These are phyloP conservation scores for Diphyllodes magnificus DNA, from an alignment of 2,113 vertebrate species.

Conservation along the genomic window DNA sequence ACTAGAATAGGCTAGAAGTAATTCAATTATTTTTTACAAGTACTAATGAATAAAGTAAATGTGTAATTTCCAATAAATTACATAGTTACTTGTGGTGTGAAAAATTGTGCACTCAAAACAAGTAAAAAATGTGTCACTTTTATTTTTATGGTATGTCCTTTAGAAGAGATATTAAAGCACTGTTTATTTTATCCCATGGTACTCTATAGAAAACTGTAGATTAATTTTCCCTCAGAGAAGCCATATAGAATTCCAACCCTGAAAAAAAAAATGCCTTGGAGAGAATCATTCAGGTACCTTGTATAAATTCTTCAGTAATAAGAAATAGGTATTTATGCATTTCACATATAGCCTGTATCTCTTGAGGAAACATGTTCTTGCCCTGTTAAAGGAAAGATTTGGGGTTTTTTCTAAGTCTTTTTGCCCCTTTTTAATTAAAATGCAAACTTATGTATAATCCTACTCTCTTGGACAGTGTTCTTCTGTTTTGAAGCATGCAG, in stretches of 20 bases:
- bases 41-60: slow-evolving; percentile 56
- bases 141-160: slow-evolving; percentile 17
- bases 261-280: slow-evolving; percentile 29
- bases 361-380: not conserved
- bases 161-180: slow-evolving; percentile 24
- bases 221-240: slow-evolving; percentile 25
- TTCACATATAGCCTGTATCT: not conserved
- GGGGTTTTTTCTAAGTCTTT: not conserved
- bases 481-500: not conserved
- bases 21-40: slow-evolving; percentile 51
- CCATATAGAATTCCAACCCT: not conserved
- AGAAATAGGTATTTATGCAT: not conserved
- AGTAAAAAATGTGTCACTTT: slow-evolving; percentile 48
- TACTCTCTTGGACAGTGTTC: not conserved
- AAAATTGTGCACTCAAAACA: slow-evolving; percentile 12
- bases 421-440: not conserved
- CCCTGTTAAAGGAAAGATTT: not conserved
- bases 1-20: slow-evolving; percentile 43
- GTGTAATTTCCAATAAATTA: slow-evolving; percentile 55
- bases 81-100: slow-evolving; percentile 26
- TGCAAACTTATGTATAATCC: not conserved
- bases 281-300: slow-evolving; percentile 5
- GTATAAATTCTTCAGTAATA: slow-evolving; percentile 10
- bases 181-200: slow-evolving; percentile 46
- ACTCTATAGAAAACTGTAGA: not conserved